A percentile compares a stretch with the other conserved stretches of the same genome.
Conservation (phyloP, 1,140 invertebrate genomes). For the Bombus terrestris region DNA sequence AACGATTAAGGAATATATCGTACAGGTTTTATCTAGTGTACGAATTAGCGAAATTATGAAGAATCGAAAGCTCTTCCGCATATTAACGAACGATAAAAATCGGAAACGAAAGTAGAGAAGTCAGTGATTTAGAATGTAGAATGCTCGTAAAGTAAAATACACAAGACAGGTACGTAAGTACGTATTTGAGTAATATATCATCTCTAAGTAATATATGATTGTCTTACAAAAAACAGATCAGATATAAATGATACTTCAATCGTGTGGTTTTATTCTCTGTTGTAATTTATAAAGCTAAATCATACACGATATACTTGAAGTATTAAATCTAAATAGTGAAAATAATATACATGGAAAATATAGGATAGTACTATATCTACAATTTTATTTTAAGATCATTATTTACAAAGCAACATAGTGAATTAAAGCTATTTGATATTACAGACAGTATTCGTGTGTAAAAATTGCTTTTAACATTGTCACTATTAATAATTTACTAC, state of each 20-base stretch:
- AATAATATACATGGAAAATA: too few species aligned
- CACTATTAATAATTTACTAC: background rate
- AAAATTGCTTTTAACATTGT: background rate
- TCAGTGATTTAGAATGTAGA: background rate
- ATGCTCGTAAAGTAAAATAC: background rate
- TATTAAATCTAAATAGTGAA: background rate
- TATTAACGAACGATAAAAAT: slow-evolving; percentile 12
- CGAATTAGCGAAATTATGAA: background rate
- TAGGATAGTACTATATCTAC: background rate
- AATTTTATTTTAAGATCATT: background rate
- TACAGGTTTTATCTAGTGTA: background rate
- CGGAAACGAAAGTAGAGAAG: slow-evolving; percentile 25
- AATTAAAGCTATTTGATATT: background rate
- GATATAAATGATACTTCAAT: background rate
- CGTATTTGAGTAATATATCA: background rate
- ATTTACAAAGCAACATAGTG: slow-evolving; percentile 11
- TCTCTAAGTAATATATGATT: background rate
- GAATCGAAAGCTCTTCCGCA: background rate
- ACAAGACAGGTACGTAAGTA: background rate
- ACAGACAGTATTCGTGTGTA: background rate
- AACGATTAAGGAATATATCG: background rate
- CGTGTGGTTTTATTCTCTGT: background rate
- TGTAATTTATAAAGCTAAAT: background rate
- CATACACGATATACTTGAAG: too few species aligned
- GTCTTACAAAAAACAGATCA: background rate